Base-by-base conservation (phyloP, 2,888 invertebrate species). In the Parnassius glacialis region DNA sequence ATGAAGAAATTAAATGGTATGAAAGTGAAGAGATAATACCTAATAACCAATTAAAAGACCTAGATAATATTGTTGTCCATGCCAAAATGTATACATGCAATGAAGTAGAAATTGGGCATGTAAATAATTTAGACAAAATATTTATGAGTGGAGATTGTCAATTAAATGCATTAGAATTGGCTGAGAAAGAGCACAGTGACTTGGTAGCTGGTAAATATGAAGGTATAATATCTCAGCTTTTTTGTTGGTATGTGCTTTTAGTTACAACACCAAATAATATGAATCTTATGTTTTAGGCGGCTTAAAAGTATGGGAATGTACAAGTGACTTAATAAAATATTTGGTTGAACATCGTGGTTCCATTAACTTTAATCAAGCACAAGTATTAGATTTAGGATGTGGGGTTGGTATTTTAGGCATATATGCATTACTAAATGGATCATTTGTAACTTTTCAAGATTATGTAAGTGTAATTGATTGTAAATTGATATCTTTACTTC, bases 231-330 rank as follows among this genome's bases (percentile, higher is more conserved):
- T 45, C n/a, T 3, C 45, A 3, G n/a, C 10, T 45, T n/a, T 45
- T 45, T 45, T n/a, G n/a, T n/a, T 12, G n/a, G 9, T 11, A 45
- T 45, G n/a, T 45, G n/a, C 34, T 34, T 34, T 34, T 34, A 16
- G 10, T 13, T 20, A 16, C 10, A 51, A 16, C 3, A 20, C 9
- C 9, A 51, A 52, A 51, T 44, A 48, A n/a, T 50, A n/a, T 52
- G 52, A 13, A 48, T 34, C 34, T 48, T 62, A 48, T 62, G 66
- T 78, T 88, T 56, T 75, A 97, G 98, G 98, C 72, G 99, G 99
- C 10, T 92, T 98, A 43, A 98, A 98, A 92, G 94, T 98, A 64
- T 99, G 99, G 99, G 98, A 99, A 90, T 97, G 98, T 76, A 96
- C 97, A 7, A 91, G 94, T 73, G 98, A 98, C 81, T 84, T 98